Evolutionary conservation across 2,797 vertebrate species (phyloP).

Genomic region (Oophaga sylvatica): DNA sequence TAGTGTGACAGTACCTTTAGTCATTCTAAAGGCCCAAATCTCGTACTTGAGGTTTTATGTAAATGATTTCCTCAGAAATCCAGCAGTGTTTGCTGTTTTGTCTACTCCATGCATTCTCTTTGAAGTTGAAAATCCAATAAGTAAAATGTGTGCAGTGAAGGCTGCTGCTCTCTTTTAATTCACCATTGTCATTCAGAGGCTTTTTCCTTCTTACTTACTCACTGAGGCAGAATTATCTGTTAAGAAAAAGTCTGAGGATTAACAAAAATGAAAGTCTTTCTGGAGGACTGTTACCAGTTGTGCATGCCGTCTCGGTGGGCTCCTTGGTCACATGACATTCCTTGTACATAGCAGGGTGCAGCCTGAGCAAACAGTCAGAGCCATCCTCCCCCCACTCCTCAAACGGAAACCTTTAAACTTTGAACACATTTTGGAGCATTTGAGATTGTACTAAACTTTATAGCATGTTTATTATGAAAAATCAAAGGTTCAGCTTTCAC

Average conservation of each 20-base stretch:
- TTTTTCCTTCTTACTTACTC: conserved; percentile 38
- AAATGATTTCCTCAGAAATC: conserved; percentile 43
- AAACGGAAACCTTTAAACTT: not conserved
- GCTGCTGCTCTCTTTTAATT: conserved; percentile 53
- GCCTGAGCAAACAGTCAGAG: not conserved
- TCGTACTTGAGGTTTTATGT: conserved; percentile 20
- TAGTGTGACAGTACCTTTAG: not conserved
- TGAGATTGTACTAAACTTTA: not conserved
- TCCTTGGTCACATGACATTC: conserved; percentile 16
- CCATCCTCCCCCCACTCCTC: no score
- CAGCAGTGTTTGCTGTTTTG: conserved; percentile 46
- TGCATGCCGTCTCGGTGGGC: conserved; percentile 25
- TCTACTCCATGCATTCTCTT: conserved; percentile 28
- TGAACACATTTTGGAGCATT: not conserved
- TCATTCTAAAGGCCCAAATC: not conserved
- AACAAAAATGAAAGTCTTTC: conserved; percentile 52
- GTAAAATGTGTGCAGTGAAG: conserved; percentile 50
- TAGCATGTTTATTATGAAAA: not conserved
- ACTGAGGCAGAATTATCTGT: conserved; percentile 53
- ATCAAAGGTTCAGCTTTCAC: not conserved
- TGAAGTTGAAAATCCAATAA: conserved; percentile 59
- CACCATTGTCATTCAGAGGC: conserved; percentile 42
- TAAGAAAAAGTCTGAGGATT: conserved; percentile 45
- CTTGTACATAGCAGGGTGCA: not conserved
- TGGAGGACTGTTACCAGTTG: conserved; percentile 14